A percentile compares a stretch with the other conserved stretches of the same genome.
phyloP scores from a whole-genome alignment of 1,140 invertebrate genomes.

The Monomorium pharaonis region DNA sequence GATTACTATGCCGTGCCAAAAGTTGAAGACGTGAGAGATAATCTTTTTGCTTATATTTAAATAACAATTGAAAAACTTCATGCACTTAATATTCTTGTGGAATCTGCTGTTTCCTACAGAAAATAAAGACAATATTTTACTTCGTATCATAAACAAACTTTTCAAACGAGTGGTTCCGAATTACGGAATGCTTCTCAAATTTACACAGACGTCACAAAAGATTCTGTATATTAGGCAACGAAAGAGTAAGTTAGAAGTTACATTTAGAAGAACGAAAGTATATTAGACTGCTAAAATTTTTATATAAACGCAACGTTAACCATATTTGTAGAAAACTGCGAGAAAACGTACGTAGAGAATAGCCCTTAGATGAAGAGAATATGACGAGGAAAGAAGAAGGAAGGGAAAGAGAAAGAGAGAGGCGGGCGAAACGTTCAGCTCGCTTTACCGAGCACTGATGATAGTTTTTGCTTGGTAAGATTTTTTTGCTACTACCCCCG shows the following conservation, averaged over 20 bases:
- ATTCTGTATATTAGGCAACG: not conserved
- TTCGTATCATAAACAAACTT: not conserved
- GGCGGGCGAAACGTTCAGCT: slow-evolving; percentile 79
- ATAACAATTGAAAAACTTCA: not conserved
- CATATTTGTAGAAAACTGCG: slow-evolving; percentile 12
- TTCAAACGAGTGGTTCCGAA: not conserved
- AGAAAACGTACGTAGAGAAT: slow-evolving; percentile 24
- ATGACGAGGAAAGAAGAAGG: slow-evolving; percentile 46
- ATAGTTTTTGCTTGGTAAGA: slow-evolving; percentile 84
- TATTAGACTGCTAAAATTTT: not conserved
- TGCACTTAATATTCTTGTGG: not conserved
- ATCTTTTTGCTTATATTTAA: not conserved
- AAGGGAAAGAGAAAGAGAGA: slow-evolving; percentile 37
- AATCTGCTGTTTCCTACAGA: not conserved
- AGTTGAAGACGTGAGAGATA: not conserved
- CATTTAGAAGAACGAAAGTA: not conserved
- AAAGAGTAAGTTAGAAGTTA: not conserved
- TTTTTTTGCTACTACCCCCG: slow-evolving; percentile 82
- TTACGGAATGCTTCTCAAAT: not conserved
- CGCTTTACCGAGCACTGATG: slow-evolving; percentile 84
- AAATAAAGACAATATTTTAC: not conserved
- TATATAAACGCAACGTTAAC: slow-evolving; percentile 1
- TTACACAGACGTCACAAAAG: not conserved
- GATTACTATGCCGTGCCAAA: not conserved
- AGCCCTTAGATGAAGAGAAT: slow-evolving; percentile 57